phyloP scores from a whole-genome alignment of 2,888 invertebrate species.

The Mythimna vitellina region DNA sequence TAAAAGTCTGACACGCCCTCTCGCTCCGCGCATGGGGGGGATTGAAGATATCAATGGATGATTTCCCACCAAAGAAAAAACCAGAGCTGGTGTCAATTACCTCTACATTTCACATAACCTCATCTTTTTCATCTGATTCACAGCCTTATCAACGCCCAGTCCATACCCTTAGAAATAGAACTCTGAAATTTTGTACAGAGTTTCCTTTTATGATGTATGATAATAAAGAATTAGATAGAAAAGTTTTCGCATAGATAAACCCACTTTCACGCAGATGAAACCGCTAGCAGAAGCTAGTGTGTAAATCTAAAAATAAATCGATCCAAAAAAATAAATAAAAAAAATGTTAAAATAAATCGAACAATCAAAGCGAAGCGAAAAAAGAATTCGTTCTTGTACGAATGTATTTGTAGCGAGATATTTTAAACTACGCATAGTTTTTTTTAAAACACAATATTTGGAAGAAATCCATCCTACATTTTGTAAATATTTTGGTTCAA shows the following conservation, averaged over 20 bases:
- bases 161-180: too few relatives aligned
- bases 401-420: slow-evolving; percentile 1
- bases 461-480: slow-evolving; percentile 30
- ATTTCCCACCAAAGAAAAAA: too few relatives aligned
- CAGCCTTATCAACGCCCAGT: too few relatives aligned
- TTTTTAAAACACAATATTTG: slow-evolving; percentile 44
- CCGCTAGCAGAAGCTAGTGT: too few relatives aligned
- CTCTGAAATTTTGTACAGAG: too few relatives aligned
- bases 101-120: not conserved
- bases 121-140: not conserved
- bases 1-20: too few relatives aligned
- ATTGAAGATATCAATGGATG: too few relatives aligned
- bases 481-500: slow-evolving; percentile 53
- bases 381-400: not conserved
- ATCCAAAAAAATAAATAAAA: not conserved
- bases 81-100: not conserved
- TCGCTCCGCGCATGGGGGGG: too few relatives aligned
- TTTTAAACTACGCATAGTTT: slow-evolving; percentile 1
- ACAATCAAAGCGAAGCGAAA: not conserved
- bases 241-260: too few relatives aligned
- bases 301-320: not conserved
- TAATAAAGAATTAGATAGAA: too few relatives aligned
- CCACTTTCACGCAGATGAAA: too few relatives aligned
- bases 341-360: not conserved
- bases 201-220: too few relatives aligned